Conservation (phyloP, 1,140 invertebrate species). For the Luehdorfia chinensis region DNA sequence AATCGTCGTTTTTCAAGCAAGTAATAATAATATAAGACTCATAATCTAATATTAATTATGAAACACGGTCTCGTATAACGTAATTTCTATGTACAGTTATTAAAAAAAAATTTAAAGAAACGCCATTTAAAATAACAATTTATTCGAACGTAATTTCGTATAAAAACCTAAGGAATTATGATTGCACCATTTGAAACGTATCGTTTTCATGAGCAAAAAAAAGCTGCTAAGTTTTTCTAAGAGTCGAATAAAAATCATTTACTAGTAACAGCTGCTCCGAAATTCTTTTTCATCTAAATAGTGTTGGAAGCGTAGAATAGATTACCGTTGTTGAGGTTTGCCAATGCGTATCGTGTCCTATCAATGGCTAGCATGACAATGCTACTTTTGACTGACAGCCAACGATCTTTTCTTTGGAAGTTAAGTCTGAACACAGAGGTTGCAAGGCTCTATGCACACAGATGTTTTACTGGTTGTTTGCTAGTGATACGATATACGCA, state of each 20-base stretch:
- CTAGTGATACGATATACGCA: too few relatives aligned
- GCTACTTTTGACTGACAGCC: slow-evolving; percentile 45
- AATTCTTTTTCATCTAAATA: slow-evolving; percentile 1
- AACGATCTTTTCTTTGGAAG: slow-evolving; percentile 41
- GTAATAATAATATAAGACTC: too few relatives aligned
- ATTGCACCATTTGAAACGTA: neutral
- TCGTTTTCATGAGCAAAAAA: slow-evolving; percentile 1
- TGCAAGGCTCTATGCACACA: too few relatives aligned
- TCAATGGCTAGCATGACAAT: slow-evolving; percentile 43
- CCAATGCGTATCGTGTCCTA: slow-evolving; percentile 33
- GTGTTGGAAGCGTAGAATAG: slow-evolving; percentile 28
- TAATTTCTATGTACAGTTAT: too few relatives aligned
- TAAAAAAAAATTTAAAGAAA: too few relatives aligned
- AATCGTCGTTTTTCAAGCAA: too few relatives aligned
- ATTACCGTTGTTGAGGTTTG: slow-evolving; percentile 47
- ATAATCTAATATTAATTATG: too few relatives aligned
- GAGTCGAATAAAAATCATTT: neutral
- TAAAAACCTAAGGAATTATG: neutral
- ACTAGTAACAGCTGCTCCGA: slow-evolving; percentile 6
- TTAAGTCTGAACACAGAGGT: neutral
- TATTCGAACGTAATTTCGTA: neutral
- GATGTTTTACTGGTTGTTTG: too few relatives aligned
- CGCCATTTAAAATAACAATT: too few relatives aligned
- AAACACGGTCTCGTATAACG: too few relatives aligned
- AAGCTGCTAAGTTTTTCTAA: slow-evolving; percentile 3